Conservation (phyloP, 2,797 vertebrate genomes). For the Loriculus beryllinus region DNA sequence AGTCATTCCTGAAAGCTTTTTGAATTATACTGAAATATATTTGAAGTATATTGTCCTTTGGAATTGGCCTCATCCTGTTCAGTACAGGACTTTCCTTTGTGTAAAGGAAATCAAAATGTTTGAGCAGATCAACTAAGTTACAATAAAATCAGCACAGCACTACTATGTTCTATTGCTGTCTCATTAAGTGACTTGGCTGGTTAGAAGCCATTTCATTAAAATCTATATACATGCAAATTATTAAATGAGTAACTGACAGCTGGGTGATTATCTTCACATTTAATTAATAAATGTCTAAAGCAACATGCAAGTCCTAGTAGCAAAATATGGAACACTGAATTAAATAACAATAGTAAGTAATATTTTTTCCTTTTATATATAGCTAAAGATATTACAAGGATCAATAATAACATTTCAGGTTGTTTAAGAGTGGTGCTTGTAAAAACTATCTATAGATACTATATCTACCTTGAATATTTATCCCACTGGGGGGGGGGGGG, state of each 20-base stretch:
- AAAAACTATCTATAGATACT: neutral
- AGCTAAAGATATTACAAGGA: neutral
- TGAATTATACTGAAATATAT: neutral
- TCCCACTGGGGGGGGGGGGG: neutral
- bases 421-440: neutral
- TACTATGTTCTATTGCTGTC: neutral
- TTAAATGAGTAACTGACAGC: neutral
- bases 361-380: neutral
- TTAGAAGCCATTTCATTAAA: constrained; percentile 16
- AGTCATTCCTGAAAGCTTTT: neutral
- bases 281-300: constrained; percentile 8
- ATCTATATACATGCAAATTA: neutral
- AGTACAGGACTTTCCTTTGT: neutral
- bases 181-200: neutral
- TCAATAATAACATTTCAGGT: neutral
- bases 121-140: neutral
- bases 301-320: neutral
- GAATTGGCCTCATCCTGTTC: neutral
- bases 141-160: neutral
- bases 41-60: neutral
- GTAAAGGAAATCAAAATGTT: neutral
- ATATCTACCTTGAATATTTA: neutral
- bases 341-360: neutral
- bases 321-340: neutral
- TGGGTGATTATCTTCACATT: neutral